Evolutionary conservation across 1,140 invertebrate species (phyloP), one percentile per base, ranked within the genome.

Genomic region (Colletes latitarsis): DNA sequence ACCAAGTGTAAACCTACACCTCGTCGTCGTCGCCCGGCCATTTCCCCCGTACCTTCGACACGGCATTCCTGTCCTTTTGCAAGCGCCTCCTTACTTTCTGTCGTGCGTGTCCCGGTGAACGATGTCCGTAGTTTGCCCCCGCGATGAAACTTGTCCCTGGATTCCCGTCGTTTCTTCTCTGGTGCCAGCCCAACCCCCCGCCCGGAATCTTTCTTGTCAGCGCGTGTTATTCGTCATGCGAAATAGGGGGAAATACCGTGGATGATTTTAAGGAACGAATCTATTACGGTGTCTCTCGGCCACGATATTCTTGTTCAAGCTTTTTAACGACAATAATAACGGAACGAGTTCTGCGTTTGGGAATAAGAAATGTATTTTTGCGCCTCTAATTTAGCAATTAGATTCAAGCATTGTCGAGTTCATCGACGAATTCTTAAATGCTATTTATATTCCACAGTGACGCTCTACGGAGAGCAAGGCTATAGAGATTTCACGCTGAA

Each of bases 141-240:
- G 41, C 83, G 66, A 81, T 84, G 82, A 84, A 84, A 81, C 82
- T 84, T 72, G 53, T 57, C 82, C 62, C 73, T 70, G 66, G 19
- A 53, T 77, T 41, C 58, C 19, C 52, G 77, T 78, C 69, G 55
- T 72, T 49, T 63, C n/a, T 53, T 10, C 55, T 30, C 3, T n/a
- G 6, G 14, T 12, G 12, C 41, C 57, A 41, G 30, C 58, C n/a
- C 81, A 41, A 1, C 63, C 58, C 21, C 62, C 57, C 21, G 49
- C 52, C 58, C 6, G 39, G 17, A 19, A 15, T 46, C 21, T 2
- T 15, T 71, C 43, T 53, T 64, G 43, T 58, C 43, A 52, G 53
- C 43, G 69, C 52, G 21, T 63, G 70, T 84, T 80, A 84, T 84
- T 84, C 82, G 69, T 77, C 52, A n/a, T 43, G 19, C 63, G 12